Percentiles rank a stretch among this genome's conserved stretches.
Evolutionary conservation across 2,888 invertebrate genomes (phyloP).

Genomic region (Poecilobothrus nobilitatus): DNA sequence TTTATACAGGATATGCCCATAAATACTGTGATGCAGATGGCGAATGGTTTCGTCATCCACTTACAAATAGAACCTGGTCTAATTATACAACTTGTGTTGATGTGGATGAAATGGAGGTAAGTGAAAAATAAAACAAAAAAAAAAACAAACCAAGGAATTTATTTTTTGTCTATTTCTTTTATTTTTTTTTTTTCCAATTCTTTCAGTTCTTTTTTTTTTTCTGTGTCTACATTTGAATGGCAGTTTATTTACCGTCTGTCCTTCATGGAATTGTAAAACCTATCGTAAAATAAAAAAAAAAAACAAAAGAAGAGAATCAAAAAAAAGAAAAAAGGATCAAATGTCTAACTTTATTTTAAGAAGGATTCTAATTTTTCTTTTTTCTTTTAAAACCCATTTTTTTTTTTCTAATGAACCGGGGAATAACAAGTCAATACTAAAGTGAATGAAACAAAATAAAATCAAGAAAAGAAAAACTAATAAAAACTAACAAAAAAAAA

Average conservation of each 20-base stretch:
- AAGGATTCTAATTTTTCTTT: not conserved
- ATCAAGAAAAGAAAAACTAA: too few relatives aligned
- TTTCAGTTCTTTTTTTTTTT: too few relatives aligned
- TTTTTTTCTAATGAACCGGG: too few relatives aligned
- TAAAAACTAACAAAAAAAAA: too few relatives aligned
- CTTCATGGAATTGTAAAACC: too few relatives aligned
- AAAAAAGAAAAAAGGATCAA: conserved; percentile 3
- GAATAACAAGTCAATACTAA: too few relatives aligned
- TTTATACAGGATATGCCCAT: conserved; percentile 62
- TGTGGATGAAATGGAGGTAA: conserved; percentile 57
- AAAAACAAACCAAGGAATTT: conserved; percentile 12
- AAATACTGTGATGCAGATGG: conserved; percentile 72
- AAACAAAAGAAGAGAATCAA: not conserved
- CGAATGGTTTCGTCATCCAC: conserved; percentile 75
- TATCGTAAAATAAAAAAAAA: not conserved
- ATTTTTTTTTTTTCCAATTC: conserved; percentile 1
- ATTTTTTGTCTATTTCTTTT: conserved; percentile 7
- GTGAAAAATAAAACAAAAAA: conserved; percentile 26
- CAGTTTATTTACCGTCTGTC: not conserved
- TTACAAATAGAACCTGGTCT: conserved; percentile 70
- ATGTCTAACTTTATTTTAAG: too few relatives aligned
- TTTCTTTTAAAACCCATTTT: not conserved
- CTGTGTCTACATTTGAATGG: not conserved
- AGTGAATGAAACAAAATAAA: too few relatives aligned
- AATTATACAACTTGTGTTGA: conserved; percentile 86